phyloP scores from a whole-genome alignment of 1,140 invertebrate species.

The Mya arenaria region DNA sequence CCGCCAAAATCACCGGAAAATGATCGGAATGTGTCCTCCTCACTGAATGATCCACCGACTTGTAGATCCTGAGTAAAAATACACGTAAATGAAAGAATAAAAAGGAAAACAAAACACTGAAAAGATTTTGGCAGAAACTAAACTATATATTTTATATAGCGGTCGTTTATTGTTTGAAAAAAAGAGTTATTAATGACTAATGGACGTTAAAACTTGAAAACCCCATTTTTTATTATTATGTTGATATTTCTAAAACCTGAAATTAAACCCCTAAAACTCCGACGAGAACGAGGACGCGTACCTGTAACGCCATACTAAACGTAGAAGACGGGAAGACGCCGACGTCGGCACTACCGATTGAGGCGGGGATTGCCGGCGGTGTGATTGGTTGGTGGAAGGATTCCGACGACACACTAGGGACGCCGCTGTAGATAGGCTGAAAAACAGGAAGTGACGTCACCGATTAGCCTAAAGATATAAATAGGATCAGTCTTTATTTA shows the following conservation, averaged over 20 bases:
- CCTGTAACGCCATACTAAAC: constrained; percentile 62
- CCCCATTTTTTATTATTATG: no score
- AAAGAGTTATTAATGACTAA: not conserved
- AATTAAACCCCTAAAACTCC: no score
- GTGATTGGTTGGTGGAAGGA: constrained; percentile 38
- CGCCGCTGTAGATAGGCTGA: constrained; percentile 37
- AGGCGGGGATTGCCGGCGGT: constrained; percentile 58
- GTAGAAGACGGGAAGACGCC: constrained; percentile 53
- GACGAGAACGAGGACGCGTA: no score
- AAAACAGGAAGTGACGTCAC: not conserved
- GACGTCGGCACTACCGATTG: constrained; percentile 64
- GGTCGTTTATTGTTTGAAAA: constrained; percentile 13
- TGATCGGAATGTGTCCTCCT: constrained; percentile 59
- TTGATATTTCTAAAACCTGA: no score
- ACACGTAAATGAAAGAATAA: constrained; percentile 57
- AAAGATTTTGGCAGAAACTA: no score
- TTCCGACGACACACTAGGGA: constrained; percentile 14
- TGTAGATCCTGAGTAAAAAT: constrained; percentile 67
- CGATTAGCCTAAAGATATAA: not conserved
- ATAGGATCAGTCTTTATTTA: not conserved
- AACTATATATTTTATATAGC: no score
- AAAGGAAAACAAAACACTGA: no score
- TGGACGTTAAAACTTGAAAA: no score
- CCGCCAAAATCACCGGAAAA: constrained; percentile 31
- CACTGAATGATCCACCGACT: constrained; percentile 64